A percentile compares a stretch with the other conserved stretches of the same genome.
These are phyloP conservation scores for Megalops cyprinoides DNA, from an alignment of 2,797 vertebrate genomes.

Conservation along the genomic window DNA sequence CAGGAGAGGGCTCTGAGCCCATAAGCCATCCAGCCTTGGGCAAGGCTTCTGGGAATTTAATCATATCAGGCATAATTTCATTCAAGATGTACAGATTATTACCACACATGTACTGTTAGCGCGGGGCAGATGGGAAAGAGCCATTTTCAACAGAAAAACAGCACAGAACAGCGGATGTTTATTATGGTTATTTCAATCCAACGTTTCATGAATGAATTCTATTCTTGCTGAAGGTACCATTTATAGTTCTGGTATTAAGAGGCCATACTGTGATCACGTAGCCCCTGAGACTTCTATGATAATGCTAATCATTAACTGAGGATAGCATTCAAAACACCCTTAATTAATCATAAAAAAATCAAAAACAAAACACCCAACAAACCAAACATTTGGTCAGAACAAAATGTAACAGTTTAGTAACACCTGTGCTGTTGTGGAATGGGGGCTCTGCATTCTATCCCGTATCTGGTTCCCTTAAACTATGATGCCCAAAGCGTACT, in stretches of 20 bases:
- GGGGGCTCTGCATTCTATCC: no score
- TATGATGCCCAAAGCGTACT: background rate
- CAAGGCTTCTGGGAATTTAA: background rate
- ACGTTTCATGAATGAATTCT: background rate
- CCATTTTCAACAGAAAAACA: background rate
- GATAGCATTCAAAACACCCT: background rate
- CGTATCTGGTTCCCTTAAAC: no score
- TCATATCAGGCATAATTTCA: background rate
- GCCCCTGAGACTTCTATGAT: background rate
- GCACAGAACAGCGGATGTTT: background rate
- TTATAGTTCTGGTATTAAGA: background rate
- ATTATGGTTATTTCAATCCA: background rate
- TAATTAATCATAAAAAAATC: background rate
- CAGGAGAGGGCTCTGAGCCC: background rate
- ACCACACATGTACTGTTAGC: background rate
- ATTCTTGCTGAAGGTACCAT: background rate
- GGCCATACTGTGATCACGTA: background rate
- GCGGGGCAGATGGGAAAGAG: background rate
- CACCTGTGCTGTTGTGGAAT: no score
- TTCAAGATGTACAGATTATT: conserved; percentile 7
- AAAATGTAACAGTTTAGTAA: no score
- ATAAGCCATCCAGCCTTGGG: background rate
- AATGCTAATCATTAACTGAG: background rate
- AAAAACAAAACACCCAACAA: background rate
- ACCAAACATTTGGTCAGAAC: no score